Percentiles rank a stretch among this genome's conserved stretches.
These are phyloP conservation scores for Dufourea novaeangliae DNA, from an alignment of 1,140 invertebrate genomes.

Conservation along the genomic window DNA sequence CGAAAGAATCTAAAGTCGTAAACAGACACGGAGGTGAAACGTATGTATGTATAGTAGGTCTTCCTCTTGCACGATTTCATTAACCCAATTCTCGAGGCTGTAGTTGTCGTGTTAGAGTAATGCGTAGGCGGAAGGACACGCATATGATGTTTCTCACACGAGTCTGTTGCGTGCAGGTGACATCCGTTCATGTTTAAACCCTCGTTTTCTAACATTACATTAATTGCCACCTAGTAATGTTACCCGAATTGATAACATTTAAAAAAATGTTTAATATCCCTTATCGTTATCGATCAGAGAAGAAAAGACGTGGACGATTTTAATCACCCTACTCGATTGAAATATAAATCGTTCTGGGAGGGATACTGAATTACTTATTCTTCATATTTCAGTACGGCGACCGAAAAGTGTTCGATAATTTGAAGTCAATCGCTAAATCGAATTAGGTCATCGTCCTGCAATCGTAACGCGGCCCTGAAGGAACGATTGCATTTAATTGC, in stretches of 20 bases:
- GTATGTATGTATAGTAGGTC: constrained; percentile 1
- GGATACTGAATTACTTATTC: too few species aligned
- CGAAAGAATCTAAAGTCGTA: not conserved
- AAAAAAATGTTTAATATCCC: too few species aligned
- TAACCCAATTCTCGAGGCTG: constrained; percentile 42
- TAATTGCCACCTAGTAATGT: too few species aligned
- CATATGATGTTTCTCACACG: constrained; percentile 8
- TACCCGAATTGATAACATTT: too few species aligned
- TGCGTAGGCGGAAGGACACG: constrained; percentile 19
- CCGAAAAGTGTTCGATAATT: too few species aligned
- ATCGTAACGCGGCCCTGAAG: not conserved
- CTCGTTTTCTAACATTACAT: not conserved
- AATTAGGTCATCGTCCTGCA: not conserved
- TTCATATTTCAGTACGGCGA: too few species aligned
- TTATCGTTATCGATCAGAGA: too few species aligned
- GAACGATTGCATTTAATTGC: constrained; percentile 5
- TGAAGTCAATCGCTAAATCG: not conserved
- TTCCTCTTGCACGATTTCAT: constrained; percentile 40
- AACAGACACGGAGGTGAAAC: not conserved
- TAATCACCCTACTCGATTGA: too few species aligned
- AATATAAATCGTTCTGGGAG: too few species aligned
- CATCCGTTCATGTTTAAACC: not conserved
- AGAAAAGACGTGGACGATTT: too few species aligned
- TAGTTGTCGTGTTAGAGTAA: constrained; percentile 23
- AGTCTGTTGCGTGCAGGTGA: not conserved